phyloP scores from a whole-genome alignment of 2,113 vertebrate species.

The Xyliphius kryptos region DNA sequence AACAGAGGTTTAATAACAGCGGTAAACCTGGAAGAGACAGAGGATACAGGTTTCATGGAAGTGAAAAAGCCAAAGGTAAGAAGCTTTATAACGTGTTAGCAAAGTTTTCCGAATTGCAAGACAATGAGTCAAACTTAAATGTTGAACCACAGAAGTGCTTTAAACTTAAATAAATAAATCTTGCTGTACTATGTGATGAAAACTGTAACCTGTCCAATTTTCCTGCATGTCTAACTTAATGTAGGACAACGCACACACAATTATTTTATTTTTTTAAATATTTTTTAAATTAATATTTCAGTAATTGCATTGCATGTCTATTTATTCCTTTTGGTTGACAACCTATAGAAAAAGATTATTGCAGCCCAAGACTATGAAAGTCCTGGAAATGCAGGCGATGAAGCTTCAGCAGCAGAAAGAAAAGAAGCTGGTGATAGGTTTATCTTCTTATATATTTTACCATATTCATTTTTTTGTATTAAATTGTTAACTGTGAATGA shows the following conservation, averaged over 20 bases:
- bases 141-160: too few species aligned
- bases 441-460: too few species aligned
- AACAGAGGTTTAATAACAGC: slow-evolving; percentile 3
- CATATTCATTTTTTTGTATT: not conserved
- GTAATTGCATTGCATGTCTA: not conserved
- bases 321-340: slow-evolving; percentile 17
- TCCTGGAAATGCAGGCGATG: slow-evolving; percentile 21
- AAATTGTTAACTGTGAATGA: too few species aligned
- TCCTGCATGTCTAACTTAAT: too few species aligned
- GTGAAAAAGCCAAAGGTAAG: slow-evolving; percentile 48
- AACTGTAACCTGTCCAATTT: too few species aligned
- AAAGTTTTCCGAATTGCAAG: not conserved
- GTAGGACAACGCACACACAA: too few species aligned
- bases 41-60: slow-evolving; percentile 32
- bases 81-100: not conserved
- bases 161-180: too few species aligned
- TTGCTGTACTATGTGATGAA: not conserved
- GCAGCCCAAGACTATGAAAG: slow-evolving; percentile 32
- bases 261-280: not conserved
- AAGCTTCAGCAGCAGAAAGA: slow-evolving; percentile 15
- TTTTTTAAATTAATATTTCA: not conserved
- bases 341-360: slow-evolving; percentile 43
- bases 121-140: too few species aligned
- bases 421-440: slow-evolving; percentile 38
- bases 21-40: slow-evolving; percentile 11